Conservation (phyloP, 2,888 invertebrate species). For the Ellobium chinense region DNA sequence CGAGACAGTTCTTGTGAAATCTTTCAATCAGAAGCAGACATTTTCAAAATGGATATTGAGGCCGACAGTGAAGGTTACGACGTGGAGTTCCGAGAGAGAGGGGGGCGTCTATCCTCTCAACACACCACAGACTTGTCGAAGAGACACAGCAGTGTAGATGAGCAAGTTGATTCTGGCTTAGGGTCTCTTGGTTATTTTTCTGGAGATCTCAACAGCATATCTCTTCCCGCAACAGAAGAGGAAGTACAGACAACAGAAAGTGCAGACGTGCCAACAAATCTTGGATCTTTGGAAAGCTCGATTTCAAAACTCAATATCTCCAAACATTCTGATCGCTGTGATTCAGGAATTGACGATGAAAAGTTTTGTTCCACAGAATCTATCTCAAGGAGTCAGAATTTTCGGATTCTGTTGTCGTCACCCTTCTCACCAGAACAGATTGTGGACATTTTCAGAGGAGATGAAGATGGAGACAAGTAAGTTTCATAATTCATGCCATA, state of each 20-base stretch:
- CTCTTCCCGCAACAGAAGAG: background rate
- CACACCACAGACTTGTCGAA: constrained; percentile 3
- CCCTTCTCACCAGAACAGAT: constrained; percentile 39
- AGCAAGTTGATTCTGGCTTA: constrained; percentile 33
- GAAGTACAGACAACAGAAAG: background rate
- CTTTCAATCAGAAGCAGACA: too few relatives aligned
- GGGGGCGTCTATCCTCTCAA: background rate
- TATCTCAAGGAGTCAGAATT: background rate
- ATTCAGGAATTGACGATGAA: constrained; percentile 34
- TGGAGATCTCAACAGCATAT: background rate
- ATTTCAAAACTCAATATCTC: constrained; percentile 33
- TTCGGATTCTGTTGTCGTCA: constrained; percentile 21
- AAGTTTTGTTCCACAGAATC: background rate
- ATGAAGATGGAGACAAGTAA: constrained; percentile 73
- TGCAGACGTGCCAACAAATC: background rate
- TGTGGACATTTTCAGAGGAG: constrained; percentile 59
- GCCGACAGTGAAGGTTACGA: constrained; percentile 6
- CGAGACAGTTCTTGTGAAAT: too few relatives aligned
- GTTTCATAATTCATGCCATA: too few relatives aligned
- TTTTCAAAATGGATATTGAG: constrained; percentile 29
- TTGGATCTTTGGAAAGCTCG: constrained; percentile 15
- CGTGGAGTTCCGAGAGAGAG: too few relatives aligned
- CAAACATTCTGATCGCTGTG: constrained; percentile 4
- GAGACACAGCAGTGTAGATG: constrained; percentile 9
- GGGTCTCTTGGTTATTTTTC: constrained; percentile 35